Base-by-base conservation (phyloP, 2,797 vertebrate species). In the Strix occidentalis region DNA sequence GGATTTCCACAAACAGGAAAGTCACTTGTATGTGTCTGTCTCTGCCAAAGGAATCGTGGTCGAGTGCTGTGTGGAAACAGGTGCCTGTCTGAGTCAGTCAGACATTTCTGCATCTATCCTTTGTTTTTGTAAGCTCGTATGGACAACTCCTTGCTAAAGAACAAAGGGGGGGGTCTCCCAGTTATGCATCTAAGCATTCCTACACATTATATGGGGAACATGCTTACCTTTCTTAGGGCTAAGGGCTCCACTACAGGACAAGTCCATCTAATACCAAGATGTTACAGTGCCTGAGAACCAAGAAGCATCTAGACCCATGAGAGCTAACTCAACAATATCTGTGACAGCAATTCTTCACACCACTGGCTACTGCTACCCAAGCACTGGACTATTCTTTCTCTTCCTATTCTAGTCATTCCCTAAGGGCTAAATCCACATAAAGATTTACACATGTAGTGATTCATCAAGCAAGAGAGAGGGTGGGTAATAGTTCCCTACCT, bases 271-370 rank as follows among this genome's bases (percentile, higher is more conserved):
- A 58, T 46, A 60, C 25, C 37, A 81, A 81, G 64, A 64, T 24
- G 15, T 64, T 81, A 20, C 1, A 70, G 25, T 41, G n/a, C 41
- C 68, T 56, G 64, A 87, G 39, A 91, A 91, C 17, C 16, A 93
- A 18, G 16, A 90, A 69, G 26, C 8, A 35, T 13, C 26, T 53
- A 76, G 48, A 63, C 9, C 10, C 35, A 48, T 1, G 18, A 66
- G 7, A 63, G 12, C 12, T 50, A 57, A 75, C 17, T 20, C 0
- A 0, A 31, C 0, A 0, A 45, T 16, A 81, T 20, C 33, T 74
- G n/a, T 26, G 31, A 76, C 0, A 2, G 12, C 39, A 91, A 46
- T 69, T 75, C 50, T 72, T 84, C 56, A 66, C 45, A 70, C 24
- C 11, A 8, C 26, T 87, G 63, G 35, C 43, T 87, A 63, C 71